A percentile compares a stretch with the other conserved stretches of the same genome.
Evolutionary conservation across 2,113 vertebrate species (phyloP).

Genomic region (Elgaria multicarinata): DNA sequence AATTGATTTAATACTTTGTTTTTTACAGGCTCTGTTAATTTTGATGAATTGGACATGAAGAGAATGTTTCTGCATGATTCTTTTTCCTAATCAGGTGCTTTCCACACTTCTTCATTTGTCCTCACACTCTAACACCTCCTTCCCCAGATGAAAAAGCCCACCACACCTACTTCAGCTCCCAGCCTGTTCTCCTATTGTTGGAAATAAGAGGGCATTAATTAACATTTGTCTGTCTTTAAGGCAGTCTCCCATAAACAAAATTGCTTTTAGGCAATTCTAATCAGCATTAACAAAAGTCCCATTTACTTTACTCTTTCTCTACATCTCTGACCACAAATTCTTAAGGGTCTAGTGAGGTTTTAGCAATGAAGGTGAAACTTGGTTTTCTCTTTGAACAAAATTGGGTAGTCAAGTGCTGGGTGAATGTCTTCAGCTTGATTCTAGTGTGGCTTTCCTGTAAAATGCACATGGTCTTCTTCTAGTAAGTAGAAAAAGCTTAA

Average conservation of each 20-base stretch:
- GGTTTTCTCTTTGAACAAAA: conserved; percentile 20
- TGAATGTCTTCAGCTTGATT: conserved; percentile 43
- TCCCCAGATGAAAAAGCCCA: background rate
- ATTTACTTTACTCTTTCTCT: background rate
- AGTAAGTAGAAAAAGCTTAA: background rate
- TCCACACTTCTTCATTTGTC: conserved; percentile 42
- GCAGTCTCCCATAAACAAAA: conserved; percentile 7
- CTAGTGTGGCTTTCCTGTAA: conserved; percentile 25
- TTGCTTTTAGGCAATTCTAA: conserved; percentile 24
- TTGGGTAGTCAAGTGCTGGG: conserved; percentile 15
- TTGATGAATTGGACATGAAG: conserved; percentile 39
- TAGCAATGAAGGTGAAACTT: conserved; percentile 3
- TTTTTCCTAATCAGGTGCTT: conserved; percentile 45
- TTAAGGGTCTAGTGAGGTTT: conserved; percentile 34
- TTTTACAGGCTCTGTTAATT: conserved; percentile 46
- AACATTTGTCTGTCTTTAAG: background rate
- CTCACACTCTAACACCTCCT: background rate
- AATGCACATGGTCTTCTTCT: conserved; percentile 19
- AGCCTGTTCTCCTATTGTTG: background rate
- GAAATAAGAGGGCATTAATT: conserved; percentile 6
- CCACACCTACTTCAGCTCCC: background rate
- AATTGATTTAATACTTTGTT: conserved; percentile 42
- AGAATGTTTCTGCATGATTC: conserved; percentile 50
- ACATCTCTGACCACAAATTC: conserved; percentile 12
- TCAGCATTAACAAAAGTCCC: background rate